Evolutionary conservation across 2,888 invertebrate species (phyloP).

Genomic region (Dicranocentrus wangi): DNA sequence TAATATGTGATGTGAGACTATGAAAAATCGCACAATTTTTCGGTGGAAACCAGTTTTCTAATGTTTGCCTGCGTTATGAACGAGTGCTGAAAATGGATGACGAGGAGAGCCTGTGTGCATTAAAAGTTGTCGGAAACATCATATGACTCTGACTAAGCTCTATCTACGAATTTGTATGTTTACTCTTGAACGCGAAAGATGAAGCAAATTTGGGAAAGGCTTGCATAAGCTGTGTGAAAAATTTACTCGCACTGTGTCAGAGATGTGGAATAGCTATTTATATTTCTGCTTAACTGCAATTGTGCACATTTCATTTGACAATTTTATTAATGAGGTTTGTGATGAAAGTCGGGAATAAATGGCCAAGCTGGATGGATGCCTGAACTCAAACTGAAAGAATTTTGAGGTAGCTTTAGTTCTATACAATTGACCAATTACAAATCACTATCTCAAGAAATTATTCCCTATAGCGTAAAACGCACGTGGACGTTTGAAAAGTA

Average conservation of each 20-base stretch:
- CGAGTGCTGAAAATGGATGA: background rate
- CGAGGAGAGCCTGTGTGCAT: background rate
- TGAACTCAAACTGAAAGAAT: too few relatives aligned
- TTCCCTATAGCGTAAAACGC: too few relatives aligned
- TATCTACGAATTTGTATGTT: too few relatives aligned
- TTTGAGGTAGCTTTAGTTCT: too few relatives aligned
- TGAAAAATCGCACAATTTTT: constrained; percentile 18
- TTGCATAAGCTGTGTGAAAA: background rate
- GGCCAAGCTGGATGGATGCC: background rate
- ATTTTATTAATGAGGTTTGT: constrained; percentile 59
- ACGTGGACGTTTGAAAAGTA: too few relatives aligned
- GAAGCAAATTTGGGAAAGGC: background rate
- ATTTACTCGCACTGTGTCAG: too few relatives aligned
- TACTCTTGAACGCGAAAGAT: too few relatives aligned
- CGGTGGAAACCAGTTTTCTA: background rate
- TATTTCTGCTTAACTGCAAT: background rate
- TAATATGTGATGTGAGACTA: background rate
- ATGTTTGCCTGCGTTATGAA: background rate
- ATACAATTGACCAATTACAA: too few relatives aligned
- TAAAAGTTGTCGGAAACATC: background rate
- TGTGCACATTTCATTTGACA: constrained; percentile 34
- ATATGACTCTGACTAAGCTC: background rate
- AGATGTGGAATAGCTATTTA: too few relatives aligned
- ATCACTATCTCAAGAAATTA: too few relatives aligned
- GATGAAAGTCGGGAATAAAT: constrained; percentile 60